Conservation (phyloP, 35 echinoderm and acorn worm species). For the Eucidaris tribuloides region DNA sequence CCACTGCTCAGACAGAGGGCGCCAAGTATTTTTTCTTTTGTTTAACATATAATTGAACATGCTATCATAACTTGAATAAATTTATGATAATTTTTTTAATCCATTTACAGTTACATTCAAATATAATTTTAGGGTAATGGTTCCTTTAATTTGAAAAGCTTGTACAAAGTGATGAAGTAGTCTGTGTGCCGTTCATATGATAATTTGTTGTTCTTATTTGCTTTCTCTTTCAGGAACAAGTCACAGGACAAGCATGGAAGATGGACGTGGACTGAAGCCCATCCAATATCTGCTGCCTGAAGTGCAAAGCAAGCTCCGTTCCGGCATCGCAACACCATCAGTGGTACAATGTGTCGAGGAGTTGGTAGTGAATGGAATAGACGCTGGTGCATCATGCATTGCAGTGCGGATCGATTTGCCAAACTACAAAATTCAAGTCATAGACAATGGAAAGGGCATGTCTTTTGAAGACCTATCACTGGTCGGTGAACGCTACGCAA, state of each 20-base stretch:
- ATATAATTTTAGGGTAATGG: too few species aligned
- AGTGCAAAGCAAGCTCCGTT: slow-evolving; percentile 59
- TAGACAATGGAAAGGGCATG: slow-evolving; percentile 90
- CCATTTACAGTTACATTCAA: too few species aligned
- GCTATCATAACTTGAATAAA: too few species aligned
- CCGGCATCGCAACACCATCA: slow-evolving; percentile 71
- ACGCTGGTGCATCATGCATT: slow-evolving; percentile 84
- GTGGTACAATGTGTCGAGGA: slow-evolving; percentile 83
- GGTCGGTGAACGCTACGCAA: slow-evolving; percentile 82
- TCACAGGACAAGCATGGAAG: background rate
- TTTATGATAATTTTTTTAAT: too few species aligned
- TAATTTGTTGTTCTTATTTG: background rate
- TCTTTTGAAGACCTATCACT: slow-evolving; percentile 37
- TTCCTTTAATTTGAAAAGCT: too few species aligned
- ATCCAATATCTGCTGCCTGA: slow-evolving; percentile 47
- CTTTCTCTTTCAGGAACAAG: background rate
- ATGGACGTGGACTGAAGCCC: background rate
- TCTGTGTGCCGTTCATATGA: too few species aligned
- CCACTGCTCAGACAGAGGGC: too few species aligned
- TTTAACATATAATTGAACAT: too few species aligned
- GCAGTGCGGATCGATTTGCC: slow-evolving; percentile 77
- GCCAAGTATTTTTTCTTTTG: too few species aligned
- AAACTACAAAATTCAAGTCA: slow-evolving; percentile 69
- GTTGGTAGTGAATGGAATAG: slow-evolving; percentile 83
- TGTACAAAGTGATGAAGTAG: too few species aligned